Conservation (phyloP, 23 tunicate species). For the Phallusia fumigata region DNA sequence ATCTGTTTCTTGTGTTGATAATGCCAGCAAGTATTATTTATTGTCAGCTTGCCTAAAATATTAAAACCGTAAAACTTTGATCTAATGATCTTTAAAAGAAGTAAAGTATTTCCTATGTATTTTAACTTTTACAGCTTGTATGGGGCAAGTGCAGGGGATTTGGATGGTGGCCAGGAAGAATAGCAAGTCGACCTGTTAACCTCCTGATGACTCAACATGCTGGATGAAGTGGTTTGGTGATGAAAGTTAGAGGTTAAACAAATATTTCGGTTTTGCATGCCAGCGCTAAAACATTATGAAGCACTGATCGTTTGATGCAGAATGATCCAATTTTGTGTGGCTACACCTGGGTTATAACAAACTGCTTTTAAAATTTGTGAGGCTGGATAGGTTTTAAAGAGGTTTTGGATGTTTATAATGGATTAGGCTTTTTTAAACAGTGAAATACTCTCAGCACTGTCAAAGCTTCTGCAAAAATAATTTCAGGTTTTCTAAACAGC, state of each 20-base stretch:
- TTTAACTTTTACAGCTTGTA: conserved; percentile 64
- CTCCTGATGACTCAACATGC: neutral
- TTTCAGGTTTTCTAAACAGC: neutral
- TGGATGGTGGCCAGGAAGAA: conserved; percentile 88
- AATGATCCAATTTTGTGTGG: too few species aligned
- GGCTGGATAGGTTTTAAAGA: neutral
- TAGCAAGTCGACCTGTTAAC: conserved; percentile 33
- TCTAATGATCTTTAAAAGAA: too few species aligned
- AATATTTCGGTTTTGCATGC: too few species aligned
- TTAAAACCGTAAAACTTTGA: too few species aligned
- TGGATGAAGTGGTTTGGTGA: conserved; percentile 66
- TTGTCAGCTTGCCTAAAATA: too few species aligned
- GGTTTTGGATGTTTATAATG: too few species aligned
- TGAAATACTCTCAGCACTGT: neutral
- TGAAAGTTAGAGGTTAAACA: conserved; percentile 52
- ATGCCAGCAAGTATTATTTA: too few species aligned
- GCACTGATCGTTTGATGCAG: too few species aligned
- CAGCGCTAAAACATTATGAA: too few species aligned
- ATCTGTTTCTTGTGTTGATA: too few species aligned
- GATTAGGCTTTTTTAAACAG: neutral
- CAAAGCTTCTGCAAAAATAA: too few species aligned
- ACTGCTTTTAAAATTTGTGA: conserved; percentile 21
- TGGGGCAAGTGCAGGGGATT: conserved; percentile 68
- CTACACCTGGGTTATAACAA: conserved; percentile 39
- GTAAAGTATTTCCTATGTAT: too few species aligned